Evolutionary conservation across 2,113 vertebrate genomes (phyloP), one percentile per base, ranked within the genome.

Genomic region (Felis chaus): DNA sequence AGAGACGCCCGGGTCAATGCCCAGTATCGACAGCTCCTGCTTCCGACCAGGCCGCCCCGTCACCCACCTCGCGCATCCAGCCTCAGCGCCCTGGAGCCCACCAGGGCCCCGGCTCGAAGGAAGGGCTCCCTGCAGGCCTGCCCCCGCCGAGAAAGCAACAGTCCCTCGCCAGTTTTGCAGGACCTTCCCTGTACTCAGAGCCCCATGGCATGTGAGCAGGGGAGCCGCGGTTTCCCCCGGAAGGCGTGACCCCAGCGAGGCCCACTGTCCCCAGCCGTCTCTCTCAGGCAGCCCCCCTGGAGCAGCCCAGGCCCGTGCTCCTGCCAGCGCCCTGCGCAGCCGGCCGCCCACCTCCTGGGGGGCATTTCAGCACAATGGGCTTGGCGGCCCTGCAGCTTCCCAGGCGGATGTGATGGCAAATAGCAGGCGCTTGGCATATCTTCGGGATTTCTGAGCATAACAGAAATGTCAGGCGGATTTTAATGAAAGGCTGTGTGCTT

Each of bases 391-490:
- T 97, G 82, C 93, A 4, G 98, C 98, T 98, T 98, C 98, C 98
- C 98, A 97, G 98, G 98, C 98, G 98, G 98, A 98, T 98, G 98
- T 80, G 98, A 98, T 98, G 98, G 98, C 98, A 99, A 99, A 99
- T 98, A 99, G 98, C 98, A 98, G 98, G 98, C 96, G 83, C 98
- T 97, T 99, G 99, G 99, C 98, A 97, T 93, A 95, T 97, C 98
- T 98, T 97, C 97, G 98, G 98, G 98, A 98, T 98, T 98, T 98
- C 98, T 98, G 97, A 10, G 95, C 98, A 97, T 97, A 98, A 98
- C 98, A 99, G 99, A 99, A 99, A 99, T 98, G 99, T 99, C 99
- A 99, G 98, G 98, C 98, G 95, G 98, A 98, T 98, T 98, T 99
- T 99, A 98, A 99, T 98, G 99, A 99, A 98, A 98, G 98, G 97